phyloP scores from a whole-genome alignment of 1,140 invertebrate genomes.

The Conus betulinus region DNA sequence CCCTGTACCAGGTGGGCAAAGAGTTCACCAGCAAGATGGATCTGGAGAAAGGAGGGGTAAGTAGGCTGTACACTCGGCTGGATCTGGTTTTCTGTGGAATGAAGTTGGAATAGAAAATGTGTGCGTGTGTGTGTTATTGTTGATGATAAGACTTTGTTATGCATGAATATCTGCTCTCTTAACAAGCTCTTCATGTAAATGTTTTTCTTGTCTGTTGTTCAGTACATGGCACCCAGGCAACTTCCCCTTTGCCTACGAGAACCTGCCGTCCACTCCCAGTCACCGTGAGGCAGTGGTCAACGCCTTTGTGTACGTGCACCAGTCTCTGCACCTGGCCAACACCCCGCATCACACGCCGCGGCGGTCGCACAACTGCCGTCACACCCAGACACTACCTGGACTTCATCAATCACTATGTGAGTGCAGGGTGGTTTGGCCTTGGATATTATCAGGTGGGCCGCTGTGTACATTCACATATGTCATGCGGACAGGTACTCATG shows the following conservation, averaged over 20 bases:
- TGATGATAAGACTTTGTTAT: background rate
- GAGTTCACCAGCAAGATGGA: constrained; percentile 81
- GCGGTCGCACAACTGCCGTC: constrained; percentile 96
- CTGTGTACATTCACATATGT: background rate
- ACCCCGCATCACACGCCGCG: constrained; percentile 90
- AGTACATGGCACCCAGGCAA: constrained; percentile 90
- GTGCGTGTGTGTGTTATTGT: too few species aligned
- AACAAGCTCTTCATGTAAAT: background rate
- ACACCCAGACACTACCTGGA: constrained; percentile 99
- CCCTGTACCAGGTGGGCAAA: constrained; percentile 91
- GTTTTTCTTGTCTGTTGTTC: constrained; percentile 26
- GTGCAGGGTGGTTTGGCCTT: constrained; percentile 39
- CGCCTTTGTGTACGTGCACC: constrained; percentile 98
- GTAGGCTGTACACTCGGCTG: constrained; percentile 27
- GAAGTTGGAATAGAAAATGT: too few species aligned
- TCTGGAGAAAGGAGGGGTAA: constrained; percentile 76
- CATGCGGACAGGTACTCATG: background rate
- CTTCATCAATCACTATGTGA: constrained; percentile 98
- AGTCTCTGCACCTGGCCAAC: constrained; percentile 97
- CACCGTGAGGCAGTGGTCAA: constrained; percentile 98
- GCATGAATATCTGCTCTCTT: background rate
- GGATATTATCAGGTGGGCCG: background rate
- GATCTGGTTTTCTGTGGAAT: too few species aligned
- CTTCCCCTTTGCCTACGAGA: constrained; percentile 90
- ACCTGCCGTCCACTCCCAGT: constrained; percentile 84